Evolutionary conservation across 2,888 invertebrate genomes (phyloP), one percentile per base, ranked within the genome.

Genomic region (Heliothis peltigera): DNA sequence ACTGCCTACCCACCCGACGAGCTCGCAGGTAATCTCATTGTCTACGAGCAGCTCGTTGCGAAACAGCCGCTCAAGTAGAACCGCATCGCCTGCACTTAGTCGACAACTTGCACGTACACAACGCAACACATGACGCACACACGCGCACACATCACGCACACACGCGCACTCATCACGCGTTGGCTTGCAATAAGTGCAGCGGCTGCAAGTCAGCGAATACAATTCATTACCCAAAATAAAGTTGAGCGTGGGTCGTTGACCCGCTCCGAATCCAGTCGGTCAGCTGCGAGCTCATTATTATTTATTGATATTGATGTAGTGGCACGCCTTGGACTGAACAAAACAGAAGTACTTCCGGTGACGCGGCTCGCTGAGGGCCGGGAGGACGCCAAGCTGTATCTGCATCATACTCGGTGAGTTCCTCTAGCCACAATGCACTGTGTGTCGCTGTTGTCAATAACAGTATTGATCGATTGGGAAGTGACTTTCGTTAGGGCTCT

Each of bases 251-350:
- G 55, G 58, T 56, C 56, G 46, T 43, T 49, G 72, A 70, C 64
- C 72, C 64, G 55, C 48, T 53, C 32, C 28, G 12, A 15, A 54
- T 46, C 48, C 25, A 25, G 22, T 22, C 44, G 8, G 54, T 52
- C 57, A 48, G 70, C 55, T 47, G 60, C 61, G 58, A 35, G 58
- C 8, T 51, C 22, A 39, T 54, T 53, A 51, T 52, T 71, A 55
- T 47, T 72, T 53, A 54, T 54, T 61, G 46, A 46, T 74, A 42
- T 49, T 42, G 7, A 39, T 56, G 39, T 57, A 19, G 32, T 59
- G 44, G 43, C 21, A 12, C 18, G n/a, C 44, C 17, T 10, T 43
- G 15, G 21, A n/a, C 32, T n/a, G 12, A 39, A 43, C 46, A 56
- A 18, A 60, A 25, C 7, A 18, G 25, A 39, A 28, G 70, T 53